A percentile compares a stretch with the other conserved stretches of the same genome.
These are phyloP conservation scores for Parasteatoda tepidariorum DNA, from an alignment of 1,140 invertebrate genomes.

Conservation along the genomic window DNA sequence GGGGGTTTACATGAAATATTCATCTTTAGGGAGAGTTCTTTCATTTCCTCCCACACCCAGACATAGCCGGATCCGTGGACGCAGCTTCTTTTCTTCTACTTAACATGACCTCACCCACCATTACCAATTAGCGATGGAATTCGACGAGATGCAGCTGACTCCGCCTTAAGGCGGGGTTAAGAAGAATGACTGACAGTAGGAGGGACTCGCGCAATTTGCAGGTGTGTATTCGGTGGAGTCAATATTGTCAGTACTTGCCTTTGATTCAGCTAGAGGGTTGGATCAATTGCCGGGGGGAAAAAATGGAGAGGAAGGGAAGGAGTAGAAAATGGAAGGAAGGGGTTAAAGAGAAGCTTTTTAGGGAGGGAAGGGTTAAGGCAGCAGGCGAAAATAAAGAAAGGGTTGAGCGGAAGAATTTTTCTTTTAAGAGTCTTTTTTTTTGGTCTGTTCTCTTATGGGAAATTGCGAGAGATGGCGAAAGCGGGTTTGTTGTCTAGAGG, in stretches of 20 bases:
- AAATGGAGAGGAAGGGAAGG: not conserved
- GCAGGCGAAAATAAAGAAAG: not conserved
- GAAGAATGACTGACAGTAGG: constrained; percentile 14
- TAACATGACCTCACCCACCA: constrained; percentile 48
- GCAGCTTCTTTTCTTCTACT: constrained; percentile 35
- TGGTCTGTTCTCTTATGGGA: constrained; percentile 2
- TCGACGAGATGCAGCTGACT: not conserved
- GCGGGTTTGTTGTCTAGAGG: constrained; percentile 1
- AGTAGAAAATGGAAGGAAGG: not conserved
- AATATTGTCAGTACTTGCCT: not conserved
- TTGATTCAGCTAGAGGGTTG: constrained; percentile 12
- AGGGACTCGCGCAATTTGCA: constrained; percentile 21
- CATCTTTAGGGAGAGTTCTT: constrained; percentile 50
- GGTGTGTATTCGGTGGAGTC: constrained; percentile 21
- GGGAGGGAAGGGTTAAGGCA: constrained; percentile 49
- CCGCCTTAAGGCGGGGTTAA: constrained; percentile 21
- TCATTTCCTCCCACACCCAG: constrained; percentile 55
- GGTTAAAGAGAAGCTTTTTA: constrained; percentile 2
- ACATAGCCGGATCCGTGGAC: constrained; percentile 24
- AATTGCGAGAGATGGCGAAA: not conserved
- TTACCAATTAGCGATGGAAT: constrained; percentile 14
- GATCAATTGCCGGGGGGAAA: constrained; percentile 13
- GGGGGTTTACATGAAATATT: constrained; percentile 50
- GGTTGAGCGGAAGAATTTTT: constrained; percentile 34
- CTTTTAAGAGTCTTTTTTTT: not conserved